Base-by-base conservation (phyloP, 1,140 invertebrate species). In the Physella acuta region DNA sequence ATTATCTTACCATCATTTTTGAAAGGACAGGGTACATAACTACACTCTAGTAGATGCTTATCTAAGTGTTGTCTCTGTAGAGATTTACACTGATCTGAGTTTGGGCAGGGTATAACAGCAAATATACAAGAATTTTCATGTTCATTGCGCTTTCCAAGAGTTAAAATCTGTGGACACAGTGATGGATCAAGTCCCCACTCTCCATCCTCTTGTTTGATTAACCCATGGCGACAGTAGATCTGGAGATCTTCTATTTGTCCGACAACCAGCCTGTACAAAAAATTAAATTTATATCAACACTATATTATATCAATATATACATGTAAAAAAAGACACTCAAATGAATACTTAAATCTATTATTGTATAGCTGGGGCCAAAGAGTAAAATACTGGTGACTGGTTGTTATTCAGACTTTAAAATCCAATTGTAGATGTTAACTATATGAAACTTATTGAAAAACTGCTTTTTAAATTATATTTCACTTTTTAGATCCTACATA, bases 201-300 rank as follows among this genome's bases (percentile, higher is more conserved):
- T 28, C 53, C 53, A 28, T 55, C 53, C 20, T 44, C 39, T 55
- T 55, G 8, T 24, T 28, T n/a, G 8, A 14, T n/a, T 28, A 55
- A 28, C 26, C 53, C 53, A 55, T 55, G 53, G 53, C 53, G 24
- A 28, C 53, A 55, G 53, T 28, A 55, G 24, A 55, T 55, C 26
- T n/a, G 53, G 5, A 55, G 24, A 28, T 55, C 53, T 24, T 55
- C 53, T 55, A 55, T 55, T 24, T 55, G 53, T 14, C 53, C 53
- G 24, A 55, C 53, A 20, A 55, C 53, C 26, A 55, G 24, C 26
- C 53, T 55, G 24, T 11, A 49, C 11, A 55, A 28, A 55, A 24
- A 24, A 28, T 8, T 55, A 55, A 55, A 55, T n/a, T 14, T n/a
- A 55, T 5, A 55, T 14, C 53, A 55, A 55, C 8, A 24, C 24